These are phyloP conservation scores for Drosophila elegans DNA, from an alignment of 1,140 invertebrate species.

Conservation along the genomic window DNA sequence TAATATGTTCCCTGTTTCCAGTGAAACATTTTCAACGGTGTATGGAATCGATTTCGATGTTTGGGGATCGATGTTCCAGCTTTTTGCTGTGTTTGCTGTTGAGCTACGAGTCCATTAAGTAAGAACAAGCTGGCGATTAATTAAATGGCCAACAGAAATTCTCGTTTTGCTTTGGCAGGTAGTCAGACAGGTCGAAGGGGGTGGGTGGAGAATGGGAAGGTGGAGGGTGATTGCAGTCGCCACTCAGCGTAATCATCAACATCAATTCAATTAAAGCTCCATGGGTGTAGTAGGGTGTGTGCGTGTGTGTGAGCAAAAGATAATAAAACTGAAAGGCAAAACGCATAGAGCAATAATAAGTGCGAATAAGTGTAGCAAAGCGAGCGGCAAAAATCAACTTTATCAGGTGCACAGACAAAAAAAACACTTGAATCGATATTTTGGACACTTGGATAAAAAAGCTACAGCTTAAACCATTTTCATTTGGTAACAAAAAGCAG, in stretches of 20 bases:
- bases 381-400: slow-evolving; percentile 29
- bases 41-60: slow-evolving; percentile 20
- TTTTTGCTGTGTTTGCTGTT: slow-evolving; percentile 18
- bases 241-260: slow-evolving; percentile 58
- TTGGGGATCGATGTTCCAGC: slow-evolving; percentile 17
- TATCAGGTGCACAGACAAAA: slow-evolving; percentile 12
- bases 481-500: too few species aligned
- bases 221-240: slow-evolving; percentile 46
- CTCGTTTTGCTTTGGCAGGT: slow-evolving; percentile 41
- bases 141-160: slow-evolving; percentile 55
- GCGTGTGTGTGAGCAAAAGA: slow-evolving; percentile 30
- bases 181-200: slow-evolving; percentile 22
- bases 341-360: slow-evolving; percentile 45
- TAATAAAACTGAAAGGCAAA: slow-evolving; percentile 50
- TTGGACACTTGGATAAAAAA: background rate
- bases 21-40: background rate
- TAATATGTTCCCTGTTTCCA: background rate
- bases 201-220: background rate
- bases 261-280: slow-evolving; percentile 66
- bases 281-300: background rate
- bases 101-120: slow-evolving; percentile 55
- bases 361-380: slow-evolving; percentile 49
- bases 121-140: slow-evolving; percentile 48
- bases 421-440: background rate
- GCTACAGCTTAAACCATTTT: too few species aligned